Conservation (phyloP, 1,140 invertebrate genomes). For the Drosophila auraria region DNA sequence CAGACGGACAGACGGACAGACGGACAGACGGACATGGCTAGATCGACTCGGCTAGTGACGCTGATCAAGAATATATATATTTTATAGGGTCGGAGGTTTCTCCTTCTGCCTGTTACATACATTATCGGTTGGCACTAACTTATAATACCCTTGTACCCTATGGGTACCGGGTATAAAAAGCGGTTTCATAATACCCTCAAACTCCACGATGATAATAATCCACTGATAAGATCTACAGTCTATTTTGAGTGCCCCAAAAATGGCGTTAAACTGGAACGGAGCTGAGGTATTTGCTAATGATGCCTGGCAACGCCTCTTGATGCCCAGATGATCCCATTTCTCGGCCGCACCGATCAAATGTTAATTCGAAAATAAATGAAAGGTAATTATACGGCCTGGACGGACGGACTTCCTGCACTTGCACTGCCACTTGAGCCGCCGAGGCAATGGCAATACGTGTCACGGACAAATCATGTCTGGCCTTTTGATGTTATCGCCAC, state of each 20-base stretch:
- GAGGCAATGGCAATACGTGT: conserved; percentile 2
- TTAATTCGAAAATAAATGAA: conserved; percentile 84
- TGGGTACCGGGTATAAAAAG: no score
- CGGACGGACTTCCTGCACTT: conserved; percentile 20
- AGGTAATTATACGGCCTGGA: conserved; percentile 72
- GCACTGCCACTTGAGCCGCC: conserved; percentile 1
- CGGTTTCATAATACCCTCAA: not conserved
- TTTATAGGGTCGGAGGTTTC: no score
- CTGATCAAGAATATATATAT: no score
- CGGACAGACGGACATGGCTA: no score
- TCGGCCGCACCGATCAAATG: conserved; percentile 61
- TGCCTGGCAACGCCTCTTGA: conserved; percentile 21
- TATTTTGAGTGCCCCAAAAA: conserved; percentile 26
- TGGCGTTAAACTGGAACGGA: conserved; percentile 42
- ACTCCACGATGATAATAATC: not conserved
- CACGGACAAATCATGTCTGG: conserved; percentile 81
- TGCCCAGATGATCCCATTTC: conserved; percentile 19
- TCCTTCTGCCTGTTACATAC: no score
- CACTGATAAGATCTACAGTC: conserved; percentile 14
- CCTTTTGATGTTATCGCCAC: conserved; percentile 82
- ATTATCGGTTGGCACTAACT: no score
- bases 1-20: no score
- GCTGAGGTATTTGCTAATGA: conserved; percentile 41
- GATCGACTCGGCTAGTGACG: no score
- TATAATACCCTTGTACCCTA: no score